Base-by-base conservation (phyloP, 2,797 vertebrate species). In the Falco biarmicus region DNA sequence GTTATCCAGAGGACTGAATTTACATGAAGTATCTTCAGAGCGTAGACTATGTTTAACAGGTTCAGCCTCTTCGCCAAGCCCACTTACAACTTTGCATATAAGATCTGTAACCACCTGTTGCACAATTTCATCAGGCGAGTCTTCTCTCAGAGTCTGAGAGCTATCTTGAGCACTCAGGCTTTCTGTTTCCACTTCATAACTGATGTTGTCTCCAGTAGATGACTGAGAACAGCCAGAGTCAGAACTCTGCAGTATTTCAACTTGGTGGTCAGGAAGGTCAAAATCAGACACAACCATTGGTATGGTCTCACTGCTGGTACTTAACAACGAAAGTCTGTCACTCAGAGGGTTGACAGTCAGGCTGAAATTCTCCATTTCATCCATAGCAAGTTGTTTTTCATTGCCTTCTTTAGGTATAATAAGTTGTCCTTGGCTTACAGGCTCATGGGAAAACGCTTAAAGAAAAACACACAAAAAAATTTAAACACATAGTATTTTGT, bases 321-420 rank as follows among this genome's bases (percentile, higher is more conserved):
- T 99, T 77, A 99, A 96, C 77, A 99, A 98, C 54, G 99, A 99
- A 87, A 99, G 97, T 80, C 99, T 99, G 97, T 99, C 99, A 93
- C 99, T 99, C 94, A 99, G 66, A 9, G 99, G 99, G 97, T 99
- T 99, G 90, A 99, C 99, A 2, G 99, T 99, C 47, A 99, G 98
- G 95, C 99, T 99, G 96, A 99, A 99, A 22, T 99, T 99, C 97
- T 99, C 99, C 98, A 99, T 99, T 97, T 99, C 99, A 15, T 99
- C 99, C 96, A 99, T 94, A 24, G 94, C 97, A 78, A 99, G 98
- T 15, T 98, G 97, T 71, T 98, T 98, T 84, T 98, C 98, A 79
- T 97, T 98, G 50, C 97, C 97, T 65, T 97, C 98, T 91, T 98
- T 98, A 26, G 97, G 95, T 95, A 96, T 75, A 80, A 97, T 82